phyloP scores from a whole-genome alignment of 2,797 vertebrate genomes.

The Sebastes alutus region DNA sequence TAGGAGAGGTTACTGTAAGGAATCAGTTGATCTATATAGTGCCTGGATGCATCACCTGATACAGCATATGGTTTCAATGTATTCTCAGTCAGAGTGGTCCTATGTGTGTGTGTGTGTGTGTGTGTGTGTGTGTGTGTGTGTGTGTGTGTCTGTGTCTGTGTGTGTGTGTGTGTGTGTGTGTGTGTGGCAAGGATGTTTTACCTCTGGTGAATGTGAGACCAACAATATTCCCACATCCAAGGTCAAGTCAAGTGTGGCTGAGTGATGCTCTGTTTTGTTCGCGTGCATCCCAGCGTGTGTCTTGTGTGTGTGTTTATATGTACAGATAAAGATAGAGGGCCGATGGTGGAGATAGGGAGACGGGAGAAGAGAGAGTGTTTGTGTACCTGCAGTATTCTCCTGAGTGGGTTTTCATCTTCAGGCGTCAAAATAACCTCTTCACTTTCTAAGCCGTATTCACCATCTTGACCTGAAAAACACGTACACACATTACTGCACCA shows the following conservation, averaged over 20 bases:
- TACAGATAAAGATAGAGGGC: conserved; percentile 8
- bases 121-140: conserved; percentile 26
- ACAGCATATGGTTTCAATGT: conserved; percentile 22
- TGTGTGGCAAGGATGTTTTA: conserved; percentile 57
- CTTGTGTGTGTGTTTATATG: not conserved
- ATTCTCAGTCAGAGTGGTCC: conserved; percentile 19
- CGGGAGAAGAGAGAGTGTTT: conserved; percentile 24
- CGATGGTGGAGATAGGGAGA: conserved; percentile 12
- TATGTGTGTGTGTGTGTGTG: not conserved
- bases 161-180: conserved; percentile 10
- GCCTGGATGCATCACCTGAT: conserved; percentile 14
- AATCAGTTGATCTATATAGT: not conserved
- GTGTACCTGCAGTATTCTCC: conserved; percentile 86
- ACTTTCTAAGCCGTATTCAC: conserved; percentile 80
- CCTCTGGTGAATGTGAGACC: conserved; percentile 68
- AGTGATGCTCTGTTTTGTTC: conserved; percentile 51
- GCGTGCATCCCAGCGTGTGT: conserved; percentile 29
- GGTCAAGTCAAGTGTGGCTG: conserved; percentile 63
- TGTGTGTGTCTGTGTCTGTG: no score
- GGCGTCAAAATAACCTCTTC: conserved; percentile 81
- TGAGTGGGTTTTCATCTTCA: conserved; percentile 85
- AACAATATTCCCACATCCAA: conserved; percentile 69
- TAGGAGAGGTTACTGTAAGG: not conserved
- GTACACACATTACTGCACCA: conserved; percentile 32
- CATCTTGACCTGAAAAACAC: conserved; percentile 80